Percentiles rank a stretch among this genome's conserved stretches.
These are phyloP conservation scores for Zelostemma sp. DNA, from an alignment of 1,140 invertebrate species.

Conservation along the genomic window DNA sequence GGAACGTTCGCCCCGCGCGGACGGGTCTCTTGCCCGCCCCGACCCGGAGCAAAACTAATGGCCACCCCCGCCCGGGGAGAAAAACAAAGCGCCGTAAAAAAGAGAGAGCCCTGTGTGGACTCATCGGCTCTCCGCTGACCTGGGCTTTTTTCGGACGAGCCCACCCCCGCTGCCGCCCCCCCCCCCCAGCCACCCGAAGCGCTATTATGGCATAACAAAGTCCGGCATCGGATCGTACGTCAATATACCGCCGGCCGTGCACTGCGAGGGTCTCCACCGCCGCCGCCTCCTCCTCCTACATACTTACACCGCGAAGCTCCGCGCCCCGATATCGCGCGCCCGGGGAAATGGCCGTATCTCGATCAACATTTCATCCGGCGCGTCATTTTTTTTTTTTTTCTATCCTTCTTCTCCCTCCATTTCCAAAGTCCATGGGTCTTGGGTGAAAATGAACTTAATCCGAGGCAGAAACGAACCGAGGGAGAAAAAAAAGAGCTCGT, in stretches of 20 bases:
- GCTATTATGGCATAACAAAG: slow-evolving; percentile 66
- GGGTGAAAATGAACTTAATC: too few relatives aligned
- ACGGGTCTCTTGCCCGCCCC: slow-evolving; percentile 33
- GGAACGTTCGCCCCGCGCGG: slow-evolving; percentile 61
- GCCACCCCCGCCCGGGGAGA: slow-evolving; percentile 64
- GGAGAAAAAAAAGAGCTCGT: neutral
- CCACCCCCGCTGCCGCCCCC: slow-evolving; percentile 11
- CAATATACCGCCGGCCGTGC: slow-evolving; percentile 53
- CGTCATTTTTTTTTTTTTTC: slow-evolving; percentile 35
- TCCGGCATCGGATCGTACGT: slow-evolving; percentile 62
- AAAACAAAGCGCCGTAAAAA: slow-evolving; percentile 50
- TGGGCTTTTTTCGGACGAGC: slow-evolving; percentile 55
- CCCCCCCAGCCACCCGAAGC: slow-evolving; percentile 34
- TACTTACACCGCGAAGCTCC: too few relatives aligned
- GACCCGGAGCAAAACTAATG: slow-evolving; percentile 65
- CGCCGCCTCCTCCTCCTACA: too few relatives aligned
- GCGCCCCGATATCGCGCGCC: too few relatives aligned
- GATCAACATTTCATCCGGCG: too few relatives aligned
- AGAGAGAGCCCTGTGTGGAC: slow-evolving; percentile 35
- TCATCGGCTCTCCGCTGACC: slow-evolving; percentile 40
- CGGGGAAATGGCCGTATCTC: too few relatives aligned
- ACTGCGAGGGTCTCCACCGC: too few relatives aligned
- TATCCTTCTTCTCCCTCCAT: too few relatives aligned
- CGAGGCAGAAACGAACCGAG: too few relatives aligned
- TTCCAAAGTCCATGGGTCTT: too few relatives aligned